Evolutionary conservation across 2,113 vertebrate genomes (phyloP), one percentile per base, ranked within the genome.

Genomic region (Indicator indicator): DNA sequence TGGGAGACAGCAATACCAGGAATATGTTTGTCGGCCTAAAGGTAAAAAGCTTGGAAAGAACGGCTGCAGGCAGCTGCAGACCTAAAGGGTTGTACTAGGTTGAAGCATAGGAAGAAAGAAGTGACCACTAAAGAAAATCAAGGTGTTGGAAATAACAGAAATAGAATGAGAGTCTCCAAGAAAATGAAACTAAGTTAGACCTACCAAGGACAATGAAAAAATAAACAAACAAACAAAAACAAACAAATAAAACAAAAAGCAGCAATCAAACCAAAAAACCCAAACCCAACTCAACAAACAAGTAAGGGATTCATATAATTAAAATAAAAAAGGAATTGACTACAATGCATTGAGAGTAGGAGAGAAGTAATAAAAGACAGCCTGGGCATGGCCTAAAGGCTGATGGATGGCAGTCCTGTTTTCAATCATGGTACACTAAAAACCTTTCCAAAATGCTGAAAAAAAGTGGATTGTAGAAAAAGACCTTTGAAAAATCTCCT

Each of bases 21-120:
- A 72, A 75, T 8, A 17, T 12, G 8, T 16, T 36, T 23, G 48
- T 16, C 40, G 88, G 33, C 21, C 50, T 33, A 42, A 38, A 69
- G 33, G 24, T 52, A 69, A 76, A 85, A 76, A 36, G 6, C 16
- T 58, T 62, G 50, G 26, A 73, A 69, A 77, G 50, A 73, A 65
- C 1, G 9, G 65, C 69, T 83, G 68, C 48, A 70, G 32, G 54
- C 38, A 65, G 18, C 62, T 62, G 33, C 44, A 40, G 40, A 70
- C 28, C 40, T 83, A 40, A 67, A 70, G 42, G 15, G n/a, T 83
- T 88, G 81, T 36, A 38, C 12, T 16, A 67, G 40, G 10, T 20
- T 30, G 82, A 91, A 81, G 40, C 58, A 89, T 80, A 93, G 30
- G 69, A 90, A 80, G n/a, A 70, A 83, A 62, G 32, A 77, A 86